Evolutionary conservation across 2,888 invertebrate species (phyloP).

Genomic region (Melanargia galathea): DNA sequence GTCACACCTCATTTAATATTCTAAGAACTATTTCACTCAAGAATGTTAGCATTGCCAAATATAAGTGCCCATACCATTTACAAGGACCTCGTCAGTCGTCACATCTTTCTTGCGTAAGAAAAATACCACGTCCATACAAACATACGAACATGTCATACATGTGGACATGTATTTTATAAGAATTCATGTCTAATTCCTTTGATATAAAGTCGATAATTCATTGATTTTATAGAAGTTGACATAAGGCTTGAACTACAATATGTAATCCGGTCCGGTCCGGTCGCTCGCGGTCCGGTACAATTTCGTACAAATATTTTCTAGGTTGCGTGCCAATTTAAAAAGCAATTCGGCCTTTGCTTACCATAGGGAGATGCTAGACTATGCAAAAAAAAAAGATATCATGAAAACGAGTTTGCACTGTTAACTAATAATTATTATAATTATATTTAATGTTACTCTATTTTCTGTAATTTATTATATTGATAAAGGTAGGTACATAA

Average conservation of each 20-base stretch:
- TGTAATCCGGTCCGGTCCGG: background rate
- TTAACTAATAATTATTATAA: too few species aligned
- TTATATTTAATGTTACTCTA: too few species aligned
- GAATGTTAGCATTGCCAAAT: conserved; percentile 48
- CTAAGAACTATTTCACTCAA: conserved; percentile 43
- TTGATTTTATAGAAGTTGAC: conserved; percentile 18
- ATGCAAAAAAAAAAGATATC: too few species aligned
- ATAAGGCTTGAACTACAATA: conserved; percentile 22
- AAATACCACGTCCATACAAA: conserved; percentile 50
- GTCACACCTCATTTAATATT: conserved; percentile 30
- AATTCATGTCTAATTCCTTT: conserved; percentile 9
- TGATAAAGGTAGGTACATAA: too few species aligned
- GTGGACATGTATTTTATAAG: background rate
- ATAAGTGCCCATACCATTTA: conserved; percentile 20
- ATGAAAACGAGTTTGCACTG: too few species aligned
- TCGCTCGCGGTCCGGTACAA: background rate
- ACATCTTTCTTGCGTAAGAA: conserved; percentile 60
- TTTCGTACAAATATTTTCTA: background rate
- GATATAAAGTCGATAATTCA: conserved; percentile 33
- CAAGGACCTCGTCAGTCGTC: conserved; percentile 51
- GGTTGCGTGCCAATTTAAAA: background rate
- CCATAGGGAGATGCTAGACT: background rate
- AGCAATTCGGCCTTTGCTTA: background rate
- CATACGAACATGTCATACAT: conserved; percentile 21
- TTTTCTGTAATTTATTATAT: too few species aligned